phyloP scores from a whole-genome alignment of 2,113 vertebrate genomes.

The Scolopax mira region DNA sequence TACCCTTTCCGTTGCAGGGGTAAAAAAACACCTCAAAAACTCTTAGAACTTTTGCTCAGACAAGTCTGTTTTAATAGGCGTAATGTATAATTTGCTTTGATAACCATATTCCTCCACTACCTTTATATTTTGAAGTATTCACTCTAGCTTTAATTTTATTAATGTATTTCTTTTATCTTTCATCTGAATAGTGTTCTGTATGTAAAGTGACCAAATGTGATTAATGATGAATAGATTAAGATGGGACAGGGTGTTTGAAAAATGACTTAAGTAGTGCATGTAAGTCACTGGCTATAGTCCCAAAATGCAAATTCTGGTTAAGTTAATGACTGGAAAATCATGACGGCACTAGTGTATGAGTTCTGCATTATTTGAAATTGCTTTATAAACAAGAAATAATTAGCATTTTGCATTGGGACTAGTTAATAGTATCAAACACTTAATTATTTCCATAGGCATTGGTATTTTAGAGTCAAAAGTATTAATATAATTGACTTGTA shows the following conservation, averaged over 20 bases:
- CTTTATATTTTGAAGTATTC: conserved; percentile 76
- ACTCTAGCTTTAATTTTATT: conserved; percentile 75
- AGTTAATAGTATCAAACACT: conserved; percentile 47
- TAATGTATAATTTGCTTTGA: conserved; percentile 60
- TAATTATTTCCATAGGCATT: conserved; percentile 50
- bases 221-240: conserved; percentile 85
- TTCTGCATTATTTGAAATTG: conserved; percentile 72
- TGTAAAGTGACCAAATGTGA: conserved; percentile 83
- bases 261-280: conserved; percentile 80
- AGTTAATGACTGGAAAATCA: conserved; percentile 85
- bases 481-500: not conserved
- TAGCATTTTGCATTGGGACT: conserved; percentile 61
- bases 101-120: conserved; percentile 52
- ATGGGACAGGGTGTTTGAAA: conserved; percentile 83
- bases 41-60: not conserved
- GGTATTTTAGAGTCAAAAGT: conserved; percentile 10
- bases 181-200: conserved; percentile 80
- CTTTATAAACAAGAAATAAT: conserved; percentile 84
- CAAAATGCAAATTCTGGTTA: conserved; percentile 84
- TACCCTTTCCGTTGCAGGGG: not conserved
- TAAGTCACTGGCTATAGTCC: conserved; percentile 82
- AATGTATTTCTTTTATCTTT: conserved; percentile 84
- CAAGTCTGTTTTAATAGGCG: conserved; percentile 33
- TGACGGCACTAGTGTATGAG: conserved; percentile 62
- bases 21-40: not conserved